Evolutionary conservation across 1,140 invertebrate genomes (phyloP).

Genomic region (Holcopasites calliopsidis): DNA sequence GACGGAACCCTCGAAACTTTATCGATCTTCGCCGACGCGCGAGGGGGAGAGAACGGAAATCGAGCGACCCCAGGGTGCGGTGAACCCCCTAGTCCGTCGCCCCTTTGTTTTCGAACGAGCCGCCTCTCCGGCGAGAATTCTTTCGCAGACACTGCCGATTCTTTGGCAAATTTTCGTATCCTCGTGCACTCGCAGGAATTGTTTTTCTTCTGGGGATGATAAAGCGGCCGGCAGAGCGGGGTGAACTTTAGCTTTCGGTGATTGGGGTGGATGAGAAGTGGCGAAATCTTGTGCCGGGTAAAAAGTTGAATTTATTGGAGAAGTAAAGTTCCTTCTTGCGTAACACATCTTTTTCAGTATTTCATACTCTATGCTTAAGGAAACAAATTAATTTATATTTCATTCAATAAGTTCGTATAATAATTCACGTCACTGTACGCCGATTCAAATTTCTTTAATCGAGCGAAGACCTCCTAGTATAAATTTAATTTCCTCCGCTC

Average conservation of each 20-base stretch:
- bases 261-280: background rate
- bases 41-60: constrained; percentile 22
- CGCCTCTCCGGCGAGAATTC: background rate
- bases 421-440: too few species aligned
- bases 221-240: too few species aligned
- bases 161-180: background rate
- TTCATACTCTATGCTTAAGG: too few species aligned
- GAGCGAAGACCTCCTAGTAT: background rate
- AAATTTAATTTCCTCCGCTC: background rate
- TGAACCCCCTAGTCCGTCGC: background rate
- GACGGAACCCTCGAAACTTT: constrained; percentile 58
- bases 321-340: too few species aligned
- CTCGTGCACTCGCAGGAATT: background rate
- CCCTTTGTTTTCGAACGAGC: constrained; percentile 8
- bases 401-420: too few species aligned
- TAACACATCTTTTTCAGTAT: too few species aligned
- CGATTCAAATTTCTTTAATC: too few species aligned
- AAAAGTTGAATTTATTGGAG: too few species aligned
- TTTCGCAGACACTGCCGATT: too few species aligned
- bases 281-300: too few species aligned
- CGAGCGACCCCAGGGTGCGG: constrained; percentile 27
- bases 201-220: background rate
- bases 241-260: too few species aligned
- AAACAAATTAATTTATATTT: too few species aligned
- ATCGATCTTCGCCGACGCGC: constrained; percentile 44